Percentiles rank a stretch among this genome's conserved stretches.
These are phyloP conservation scores for Amiota communis DNA, from an alignment of 2,888 invertebrate species.

Conservation along the genomic window DNA sequence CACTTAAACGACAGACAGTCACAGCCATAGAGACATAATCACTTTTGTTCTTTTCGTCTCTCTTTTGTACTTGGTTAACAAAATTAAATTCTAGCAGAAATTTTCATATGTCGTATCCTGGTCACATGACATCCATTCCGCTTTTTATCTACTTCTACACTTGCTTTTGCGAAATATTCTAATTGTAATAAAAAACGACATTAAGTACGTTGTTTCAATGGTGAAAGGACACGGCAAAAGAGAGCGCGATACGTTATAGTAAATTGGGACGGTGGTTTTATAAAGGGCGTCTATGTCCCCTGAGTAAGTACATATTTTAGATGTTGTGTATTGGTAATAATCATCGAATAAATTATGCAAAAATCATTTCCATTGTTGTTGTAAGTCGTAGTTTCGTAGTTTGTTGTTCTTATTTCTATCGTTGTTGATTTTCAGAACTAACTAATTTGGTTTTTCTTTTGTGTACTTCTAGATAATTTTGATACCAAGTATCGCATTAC, in stretches of 20 bases:
- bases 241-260: not conserved
- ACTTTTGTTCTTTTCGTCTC: slow-evolving; percentile 49
- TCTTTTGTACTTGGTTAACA: slow-evolving; percentile 35
- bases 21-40: slow-evolving; percentile 55
- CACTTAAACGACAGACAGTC: not conserved
- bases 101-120: slow-evolving; percentile 48
- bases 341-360: slow-evolving; percentile 74
- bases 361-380: slow-evolving; percentile 68
- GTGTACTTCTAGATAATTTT: too few species aligned
- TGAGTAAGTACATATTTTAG: slow-evolving; percentile 25
- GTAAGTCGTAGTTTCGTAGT: slow-evolving; percentile 49
- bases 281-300: not conserved
- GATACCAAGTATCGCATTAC: too few species aligned
- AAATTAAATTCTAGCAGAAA: slow-evolving; percentile 62
- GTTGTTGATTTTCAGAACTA: too few species aligned
- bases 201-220: slow-evolving; percentile 41
- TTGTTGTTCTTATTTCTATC: not conserved
- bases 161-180: slow-evolving; percentile 56
- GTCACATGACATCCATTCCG: not conserved
- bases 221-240: not conserved
- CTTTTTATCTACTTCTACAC: slow-evolving; percentile 31
- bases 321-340: slow-evolving; percentile 61
- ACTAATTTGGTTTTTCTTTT: too few species aligned
- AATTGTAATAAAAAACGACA: slow-evolving; percentile 65
- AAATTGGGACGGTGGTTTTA: not conserved